Evolutionary conservation across 2,888 invertebrate genomes (phyloP), one percentile per base, ranked within the genome.

Genomic region (Drosophila kanekoi): DNA sequence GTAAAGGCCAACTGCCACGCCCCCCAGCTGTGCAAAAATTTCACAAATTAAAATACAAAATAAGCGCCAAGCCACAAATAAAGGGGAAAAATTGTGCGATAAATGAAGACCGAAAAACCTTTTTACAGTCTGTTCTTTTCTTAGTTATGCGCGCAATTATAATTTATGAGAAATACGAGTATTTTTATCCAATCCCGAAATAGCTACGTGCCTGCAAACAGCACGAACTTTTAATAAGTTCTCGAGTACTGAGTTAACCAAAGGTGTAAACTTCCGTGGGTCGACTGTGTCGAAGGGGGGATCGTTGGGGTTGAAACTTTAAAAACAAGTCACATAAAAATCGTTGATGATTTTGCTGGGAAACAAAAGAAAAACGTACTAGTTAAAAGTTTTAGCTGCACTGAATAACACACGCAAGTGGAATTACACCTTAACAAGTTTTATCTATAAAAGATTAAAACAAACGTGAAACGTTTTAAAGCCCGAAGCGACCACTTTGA

Each of bases 281-380:
- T 51, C 14, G 47, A 32, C 32, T 18, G 33, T 14, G 33, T 23
- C 2, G 33, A 1, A 1, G 14, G 32, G 18, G 45, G 40, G 49
- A 18, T 56, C 60, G 57, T 56, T 58, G 16, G 10, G 13, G 52
- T 37, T 18, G 32, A 61, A 68, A 72, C 47, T 78, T 69, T 45
- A 20, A 57, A 61, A 76, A 73, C 74, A 78, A 76, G 53, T 78
- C 76, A 73, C 73, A 76, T 68, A 78, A 76, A 76, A 78, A 64
- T 76, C 56, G 54, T 64, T 64, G 64, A 73, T 78, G 63, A 68
- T 77, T 66, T 54, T 48, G 38, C 56, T 20, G 56, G 41, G 37
- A 37, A 63, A 59, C 59, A 63, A 65, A 60, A 53, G 44, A 35
- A 56, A 20, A 28, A 44, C 43, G 43, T 51, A 66, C 41, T 71